A percentile compares a stretch with the other conserved stretches of the same genome.
Conservation (phyloP, 1,140 invertebrate species). For the Oncopodura yosiiana region DNA sequence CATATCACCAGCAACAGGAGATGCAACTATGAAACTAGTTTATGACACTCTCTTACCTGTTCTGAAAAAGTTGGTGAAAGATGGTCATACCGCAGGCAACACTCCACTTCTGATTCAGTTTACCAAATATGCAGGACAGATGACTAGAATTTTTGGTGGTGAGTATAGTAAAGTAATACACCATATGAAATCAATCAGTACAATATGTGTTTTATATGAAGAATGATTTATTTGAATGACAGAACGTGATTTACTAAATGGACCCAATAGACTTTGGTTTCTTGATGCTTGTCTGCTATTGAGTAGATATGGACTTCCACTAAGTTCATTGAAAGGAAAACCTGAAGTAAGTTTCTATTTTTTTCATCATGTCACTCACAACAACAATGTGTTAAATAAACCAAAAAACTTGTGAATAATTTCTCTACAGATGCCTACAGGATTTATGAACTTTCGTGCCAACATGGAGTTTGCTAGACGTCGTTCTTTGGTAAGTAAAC, state of each 20-base stretch:
- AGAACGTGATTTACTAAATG: not conserved
- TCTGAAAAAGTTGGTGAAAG: constrained; percentile 24
- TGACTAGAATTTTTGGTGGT: constrained; percentile 12
- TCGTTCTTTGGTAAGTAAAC: constrained; percentile 16
- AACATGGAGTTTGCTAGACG: constrained; percentile 25
- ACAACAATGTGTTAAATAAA: not conserved
- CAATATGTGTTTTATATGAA: not conserved
- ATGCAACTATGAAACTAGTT: constrained; percentile 1
- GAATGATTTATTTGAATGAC: not conserved
- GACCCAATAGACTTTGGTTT: constrained; percentile 25
- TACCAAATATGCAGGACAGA: constrained; percentile 17
- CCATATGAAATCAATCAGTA: not conserved
- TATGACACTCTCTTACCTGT: constrained; percentile 10
- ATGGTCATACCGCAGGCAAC: constrained; percentile 15
- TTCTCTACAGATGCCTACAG: constrained; percentile 12
- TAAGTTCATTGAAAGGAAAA: not conserved
- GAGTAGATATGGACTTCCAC: constrained; percentile 9
- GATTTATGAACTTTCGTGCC: constrained; percentile 24
- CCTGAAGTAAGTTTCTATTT: not conserved
- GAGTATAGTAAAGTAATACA: not conserved
- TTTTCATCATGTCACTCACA: not conserved
- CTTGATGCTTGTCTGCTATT: constrained; percentile 28
- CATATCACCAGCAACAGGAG: not conserved
- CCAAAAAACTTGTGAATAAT: not conserved
- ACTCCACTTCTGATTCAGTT: constrained; percentile 12